Base-by-base conservation (phyloP, 1,140 invertebrate species). In the Spodoptera frugiperda region DNA sequence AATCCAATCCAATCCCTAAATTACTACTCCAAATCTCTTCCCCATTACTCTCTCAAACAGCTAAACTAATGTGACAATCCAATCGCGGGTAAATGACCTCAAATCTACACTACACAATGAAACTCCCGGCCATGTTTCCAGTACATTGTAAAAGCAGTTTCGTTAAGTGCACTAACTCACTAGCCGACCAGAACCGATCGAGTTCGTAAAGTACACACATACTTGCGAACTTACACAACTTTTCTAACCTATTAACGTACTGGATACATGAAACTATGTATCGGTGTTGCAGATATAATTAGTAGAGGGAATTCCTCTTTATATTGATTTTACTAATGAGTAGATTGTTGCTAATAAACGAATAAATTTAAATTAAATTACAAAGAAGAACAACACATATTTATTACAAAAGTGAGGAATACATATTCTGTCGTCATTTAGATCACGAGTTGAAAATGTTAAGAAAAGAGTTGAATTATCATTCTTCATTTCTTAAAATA, bases 171-270 rank as follows among this genome's bases (percentile, higher is more conserved):
- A 53, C 65, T 68, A 68, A 51, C 49, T 68, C 48, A 53, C 65
- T 53, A 53, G 48, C 48, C 8, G n/a, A 53, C 65, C 48, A 53
- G 65, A 68, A 68, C 65, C 21, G 48, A 68, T 68, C 65, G 30
- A 53, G 65, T 51, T 68, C 65, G 65, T 53, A 72, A 72, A 55
- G 68, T 57, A 72, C 53, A 44, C 54, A 44, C 53, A 12, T 72
- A 57, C 68, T 54, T 72, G 53, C 68, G 44, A 72, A 72, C 51
- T 44, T 55, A 63, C 59, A 17, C 17, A 72, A 72, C 30, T 72
- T 72, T 72, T 44, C 44, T 39, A 53, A n/a, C 57, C 33, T 61
- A 61, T 61, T 61, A 61, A 67, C 39, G 61, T 11, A 67, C 30
- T 15, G 55, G 61, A 15, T 11, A 49, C 46, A 9, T 67, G 17